Percentiles rank a stretch among this genome's conserved stretches.
These are phyloP conservation scores for Drosophila ogumai DNA, from an alignment of 1,140 invertebrate species.

Conservation along the genomic window DNA sequence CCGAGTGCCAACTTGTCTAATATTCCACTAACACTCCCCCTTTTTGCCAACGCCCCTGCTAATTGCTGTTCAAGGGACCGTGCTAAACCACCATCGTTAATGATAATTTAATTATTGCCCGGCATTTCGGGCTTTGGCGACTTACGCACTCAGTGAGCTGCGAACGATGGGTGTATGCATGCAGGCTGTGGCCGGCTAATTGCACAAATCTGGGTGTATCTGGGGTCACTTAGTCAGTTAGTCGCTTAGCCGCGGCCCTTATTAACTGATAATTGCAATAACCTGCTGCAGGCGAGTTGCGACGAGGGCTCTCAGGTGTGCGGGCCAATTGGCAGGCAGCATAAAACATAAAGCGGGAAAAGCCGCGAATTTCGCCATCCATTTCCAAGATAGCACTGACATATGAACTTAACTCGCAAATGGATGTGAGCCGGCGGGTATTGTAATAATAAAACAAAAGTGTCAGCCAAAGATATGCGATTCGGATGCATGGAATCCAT, in stretches of 20 bases:
- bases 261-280: conserved; percentile 77
- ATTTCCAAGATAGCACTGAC: conserved; percentile 71
- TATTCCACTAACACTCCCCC: neutral
- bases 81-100: conserved; percentile 66
- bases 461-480: conserved; percentile 54
- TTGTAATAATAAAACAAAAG: conserved; percentile 56
- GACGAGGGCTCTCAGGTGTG: conserved; percentile 11
- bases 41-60: neutral
- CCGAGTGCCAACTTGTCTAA: neutral
- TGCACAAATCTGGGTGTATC: conserved; percentile 68
- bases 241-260: conserved; percentile 53
- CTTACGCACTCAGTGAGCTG: conserved; percentile 48
- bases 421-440: conserved; percentile 24
- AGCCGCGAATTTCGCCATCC: conserved; percentile 59
- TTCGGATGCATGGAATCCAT: conserved; percentile 70
- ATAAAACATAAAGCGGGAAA: conserved; percentile 28
- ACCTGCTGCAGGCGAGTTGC: neutral
- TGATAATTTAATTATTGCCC: conserved; percentile 77
- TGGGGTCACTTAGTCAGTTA: conserved; percentile 59
- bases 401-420: conserved; percentile 60
- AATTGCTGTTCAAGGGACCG: conserved; percentile 12
- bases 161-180: conserved; percentile 2
- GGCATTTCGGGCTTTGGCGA: conserved; percentile 60
- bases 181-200: conserved; percentile 66
- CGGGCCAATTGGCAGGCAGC: neutral